Conservation (phyloP, 1,140 invertebrate species). For the Bombus impatiens region DNA sequence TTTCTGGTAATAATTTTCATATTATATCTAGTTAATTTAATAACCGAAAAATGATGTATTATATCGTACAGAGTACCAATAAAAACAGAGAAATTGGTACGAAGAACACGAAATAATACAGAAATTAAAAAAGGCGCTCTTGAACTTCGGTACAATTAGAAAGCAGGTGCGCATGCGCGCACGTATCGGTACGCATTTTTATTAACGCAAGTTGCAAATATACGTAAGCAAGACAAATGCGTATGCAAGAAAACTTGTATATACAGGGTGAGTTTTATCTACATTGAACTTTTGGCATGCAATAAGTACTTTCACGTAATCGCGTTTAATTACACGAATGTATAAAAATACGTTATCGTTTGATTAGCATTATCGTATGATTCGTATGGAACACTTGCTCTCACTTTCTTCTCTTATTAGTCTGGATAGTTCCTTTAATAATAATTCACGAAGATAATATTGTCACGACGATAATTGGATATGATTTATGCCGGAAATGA, state of each 20-base stretch:
- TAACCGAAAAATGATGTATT: no score
- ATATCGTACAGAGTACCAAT: no score
- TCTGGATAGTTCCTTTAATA: not conserved
- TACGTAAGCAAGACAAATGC: no score
- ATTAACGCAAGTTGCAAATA: not conserved
- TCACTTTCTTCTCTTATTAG: not conserved
- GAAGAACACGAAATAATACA: not conserved
- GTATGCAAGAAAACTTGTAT: not conserved
- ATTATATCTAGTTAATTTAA: no score
- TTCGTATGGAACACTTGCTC: conserved; percentile 6
- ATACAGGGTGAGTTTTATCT: no score
- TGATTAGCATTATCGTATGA: conserved; percentile 4
- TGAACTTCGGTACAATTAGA: not conserved
- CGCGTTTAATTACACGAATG: not conserved
- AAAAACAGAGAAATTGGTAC: no score
- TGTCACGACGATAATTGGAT: conserved; percentile 15
- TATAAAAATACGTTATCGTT: conserved; percentile 24
- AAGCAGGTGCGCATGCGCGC: not conserved
- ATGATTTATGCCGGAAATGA: conserved; percentile 36
- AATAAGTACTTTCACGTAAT: not conserved
- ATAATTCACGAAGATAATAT: conserved; percentile 25
- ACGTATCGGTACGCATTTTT: not conserved
- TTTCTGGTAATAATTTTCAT: no score
- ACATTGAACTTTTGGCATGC: not conserved
- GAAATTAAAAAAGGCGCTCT: not conserved